Evolutionary conservation across 2,797 vertebrate genomes (phyloP), one percentile per base, ranked within the genome.

Genomic region (Argyrosomus regius): DNA sequence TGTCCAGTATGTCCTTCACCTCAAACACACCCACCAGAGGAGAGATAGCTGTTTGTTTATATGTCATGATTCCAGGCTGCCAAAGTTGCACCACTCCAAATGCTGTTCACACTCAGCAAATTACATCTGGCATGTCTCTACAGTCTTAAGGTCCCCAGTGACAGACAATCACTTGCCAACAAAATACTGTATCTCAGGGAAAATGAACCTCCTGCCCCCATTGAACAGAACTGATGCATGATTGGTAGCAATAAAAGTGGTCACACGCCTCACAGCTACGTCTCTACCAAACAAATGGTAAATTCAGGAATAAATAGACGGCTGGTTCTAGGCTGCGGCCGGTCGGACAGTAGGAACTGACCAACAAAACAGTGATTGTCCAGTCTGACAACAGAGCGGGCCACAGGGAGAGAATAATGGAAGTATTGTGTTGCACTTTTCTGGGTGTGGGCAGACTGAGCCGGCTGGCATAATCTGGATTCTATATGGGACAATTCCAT

Each of bases 291-390:
- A 94, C 93, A 94, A 94, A 90, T 85, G 67, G 86, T 82, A 90
- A 89, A 91, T 94, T 94, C 88, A 92, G 90, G 91, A 92, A 93
- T 80, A 92, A 92, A 93, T 79, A 85, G 89, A 88, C 60, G 82
- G 83, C 79, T 76, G 90, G 84, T 90, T 93, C 90, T 89, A 83
- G 89, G 86, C 81, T 86, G 80, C 59, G 78, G 76, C 59, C 22
- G 85, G 67, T 83, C 63, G 78, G 84, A 87, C 65, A 75, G 82
- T 79, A 90, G 88, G 77, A 94, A 89, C 91, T 20, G 70, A 83
- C 31, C 89, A 88, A 91, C 87, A 94, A 92, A 93, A 95, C 94
- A 89, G 77, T 56, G 86, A 93, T 93, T 94, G 93, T 95, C 75
- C 84, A 49, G 81, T 56, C 60, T 72, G 83, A 92, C 91, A 94